These are phyloP conservation scores for Dinocampus coccinellae DNA, from an alignment of 2,888 invertebrate species.

Conservation along the genomic window DNA sequence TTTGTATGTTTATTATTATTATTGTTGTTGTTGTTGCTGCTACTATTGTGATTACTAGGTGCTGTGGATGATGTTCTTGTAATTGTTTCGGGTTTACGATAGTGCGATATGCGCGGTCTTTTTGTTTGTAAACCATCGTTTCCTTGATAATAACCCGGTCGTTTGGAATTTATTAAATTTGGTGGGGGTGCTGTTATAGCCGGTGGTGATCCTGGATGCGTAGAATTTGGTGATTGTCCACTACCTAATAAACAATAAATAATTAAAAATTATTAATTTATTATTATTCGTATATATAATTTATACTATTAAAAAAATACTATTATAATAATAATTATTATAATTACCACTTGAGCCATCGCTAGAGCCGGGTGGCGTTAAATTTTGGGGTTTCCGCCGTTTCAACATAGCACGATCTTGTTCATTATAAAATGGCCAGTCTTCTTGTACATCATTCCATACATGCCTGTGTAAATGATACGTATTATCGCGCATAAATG, in stretches of 20 bases:
- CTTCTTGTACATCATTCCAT: slow-evolving; percentile 94
- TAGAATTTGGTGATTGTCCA: slow-evolving; percentile 84
- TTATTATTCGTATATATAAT: no score
- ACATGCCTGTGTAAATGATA: slow-evolving; percentile 88
- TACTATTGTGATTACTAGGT: slow-evolving; percentile 39
- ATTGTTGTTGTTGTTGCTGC: slow-evolving; percentile 44
- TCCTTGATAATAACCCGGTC: slow-evolving; percentile 76
- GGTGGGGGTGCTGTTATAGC: slow-evolving; percentile 67
- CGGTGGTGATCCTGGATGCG: slow-evolving; percentile 82
- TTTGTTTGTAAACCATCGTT: slow-evolving; percentile 76
- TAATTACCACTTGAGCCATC: slow-evolving; percentile 79
- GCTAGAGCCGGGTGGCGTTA: slow-evolving; percentile 89
- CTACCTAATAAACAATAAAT: slow-evolving; percentile 69
- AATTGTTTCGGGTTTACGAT: slow-evolving; percentile 74
- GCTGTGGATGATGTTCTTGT: slow-evolving; percentile 64
- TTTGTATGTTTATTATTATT: slow-evolving; percentile 45
- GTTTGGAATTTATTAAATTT: slow-evolving; percentile 72
- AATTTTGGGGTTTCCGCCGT: slow-evolving; percentile 91
- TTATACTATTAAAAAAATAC: no score
- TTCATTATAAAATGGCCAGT: slow-evolving; percentile 95
- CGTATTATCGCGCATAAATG: slow-evolving; percentile 87
- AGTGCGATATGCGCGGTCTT: slow-evolving; percentile 90
- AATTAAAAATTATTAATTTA: slow-evolving; percentile 4
- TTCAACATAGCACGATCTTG: slow-evolving; percentile 90
- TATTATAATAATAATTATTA: no score